A percentile compares a stretch with the other conserved stretches of the same genome.
Evolutionary conservation across 2,888 invertebrate genomes (phyloP).

Genomic region (Dione vanillae): DNA sequence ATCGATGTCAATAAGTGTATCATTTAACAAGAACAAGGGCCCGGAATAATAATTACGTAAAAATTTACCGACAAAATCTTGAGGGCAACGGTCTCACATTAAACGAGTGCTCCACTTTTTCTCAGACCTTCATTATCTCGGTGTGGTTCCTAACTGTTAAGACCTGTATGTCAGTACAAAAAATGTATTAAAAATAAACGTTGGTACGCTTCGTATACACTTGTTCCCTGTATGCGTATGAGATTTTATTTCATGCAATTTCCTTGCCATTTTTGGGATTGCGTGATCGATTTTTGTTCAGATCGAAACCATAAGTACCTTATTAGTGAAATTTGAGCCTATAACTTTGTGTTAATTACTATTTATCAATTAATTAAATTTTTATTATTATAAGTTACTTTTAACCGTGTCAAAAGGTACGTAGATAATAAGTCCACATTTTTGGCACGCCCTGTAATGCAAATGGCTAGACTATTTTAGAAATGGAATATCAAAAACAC

Average conservation of each 20-base stretch:
- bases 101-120: conserved; percentile 42
- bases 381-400: no score
- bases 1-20: conserved; percentile 12
- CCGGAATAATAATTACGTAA: conserved; percentile 12
- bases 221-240: background rate
- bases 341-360: background rate
- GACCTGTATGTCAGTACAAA: conserved; percentile 16
- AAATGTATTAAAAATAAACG: conserved; percentile 9
- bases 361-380: background rate
- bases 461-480: no score
- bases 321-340: background rate
- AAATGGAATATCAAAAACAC: no score
- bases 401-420: no score
- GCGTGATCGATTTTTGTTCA: background rate
- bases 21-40: conserved; percentile 1
- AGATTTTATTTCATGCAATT: conserved; percentile 9
- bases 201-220: background rate
- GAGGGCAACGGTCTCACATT: conserved; percentile 32
- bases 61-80: conserved; percentile 25
- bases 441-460: no score
- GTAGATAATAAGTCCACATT: no score
- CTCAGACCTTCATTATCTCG: conserved; percentile 39
- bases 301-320: background rate
- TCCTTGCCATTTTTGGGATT: background rate
- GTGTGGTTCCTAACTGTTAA: conserved; percentile 43